Base-by-base conservation (phyloP, 2,888 invertebrate genomes). In the Melanargia galathea region DNA sequence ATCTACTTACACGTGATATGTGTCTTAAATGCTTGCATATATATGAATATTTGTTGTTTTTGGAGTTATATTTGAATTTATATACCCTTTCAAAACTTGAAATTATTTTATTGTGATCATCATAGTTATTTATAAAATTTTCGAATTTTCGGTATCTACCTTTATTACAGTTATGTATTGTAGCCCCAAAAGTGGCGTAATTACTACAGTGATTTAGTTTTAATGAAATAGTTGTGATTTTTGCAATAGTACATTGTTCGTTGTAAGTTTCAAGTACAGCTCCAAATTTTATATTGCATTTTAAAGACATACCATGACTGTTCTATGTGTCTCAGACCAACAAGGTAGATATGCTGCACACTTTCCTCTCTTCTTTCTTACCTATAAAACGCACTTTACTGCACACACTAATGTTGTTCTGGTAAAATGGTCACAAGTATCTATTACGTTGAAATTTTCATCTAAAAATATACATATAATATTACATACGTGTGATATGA, bases 311-410 rank as follows among this genome's bases (percentile, higher is more conserved):
- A 62, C 65, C 62, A 63, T 79, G 73, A 81, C 71, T 87, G 80
- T 87, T 84, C 74, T 80, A 68, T 87, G 81, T 90, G 80, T 84
- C 78, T 75, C 78, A 80, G 87, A 88, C 90, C 90, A 87, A 87
- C 64, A 84, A 90, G 89, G 87, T 87, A 78, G 77, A 81, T 73
- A 72, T 83, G 76, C 77, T 84, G 87, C 89, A 89, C 90, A 78
- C 72, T 82, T 82, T 63, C 75, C 75, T 46, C 48, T 81, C 76
- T 81, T 78, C 72, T 73, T 75, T 72, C 70, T 70, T 38, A 72
- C 71, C 79, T 79, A 73, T 73, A 46, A 46, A 5, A 22, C 20
- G 78, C 83, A 84, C 81, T 70, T 70, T 69, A 66, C 70, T 77
- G 79, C 79, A 81, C 82, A 62, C n/a, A 62, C 74, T 69, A 70